Percentiles rank a stretch among this genome's conserved stretches.
Evolutionary conservation across 1,140 invertebrate genomes (phyloP).

Genomic region (Antheraea pernyi): DNA sequence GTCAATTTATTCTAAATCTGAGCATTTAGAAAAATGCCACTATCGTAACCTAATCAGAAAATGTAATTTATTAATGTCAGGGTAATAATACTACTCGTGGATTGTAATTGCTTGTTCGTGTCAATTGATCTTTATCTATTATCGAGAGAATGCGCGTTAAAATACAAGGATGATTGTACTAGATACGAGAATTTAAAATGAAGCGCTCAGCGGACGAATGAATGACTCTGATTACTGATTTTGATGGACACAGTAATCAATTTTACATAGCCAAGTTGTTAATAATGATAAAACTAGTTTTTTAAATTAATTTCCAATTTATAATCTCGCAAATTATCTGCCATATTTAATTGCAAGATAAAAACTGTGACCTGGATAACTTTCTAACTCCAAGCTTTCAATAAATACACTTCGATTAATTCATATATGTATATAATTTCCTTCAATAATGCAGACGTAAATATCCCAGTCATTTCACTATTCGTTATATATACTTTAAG

Average conservation of each 20-base stretch:
- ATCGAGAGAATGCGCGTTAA: neutral
- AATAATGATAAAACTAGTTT: too few species aligned
- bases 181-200: neutral
- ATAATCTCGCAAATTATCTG: too few species aligned
- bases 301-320: too few species aligned
- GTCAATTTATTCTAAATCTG: neutral
- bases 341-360: too few species aligned
- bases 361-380: too few species aligned
- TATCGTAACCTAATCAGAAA: neutral
- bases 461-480: too few species aligned
- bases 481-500: too few species aligned
- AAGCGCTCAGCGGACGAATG: neutral
- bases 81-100: neutral
- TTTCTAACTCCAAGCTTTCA: too few species aligned
- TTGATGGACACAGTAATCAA: neutral
- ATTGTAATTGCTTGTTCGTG: conserved; percentile 1
- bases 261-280: too few species aligned
- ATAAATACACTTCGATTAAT: too few species aligned
- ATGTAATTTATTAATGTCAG: neutral
- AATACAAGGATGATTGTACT: neutral
- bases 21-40: neutral
- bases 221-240: neutral
- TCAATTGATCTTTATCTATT: neutral
- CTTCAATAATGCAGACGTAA: too few species aligned
- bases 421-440: too few species aligned